phyloP scores from a whole-genome alignment of 2,113 vertebrate genomes.

The Zosterops hypoxanthus region DNA sequence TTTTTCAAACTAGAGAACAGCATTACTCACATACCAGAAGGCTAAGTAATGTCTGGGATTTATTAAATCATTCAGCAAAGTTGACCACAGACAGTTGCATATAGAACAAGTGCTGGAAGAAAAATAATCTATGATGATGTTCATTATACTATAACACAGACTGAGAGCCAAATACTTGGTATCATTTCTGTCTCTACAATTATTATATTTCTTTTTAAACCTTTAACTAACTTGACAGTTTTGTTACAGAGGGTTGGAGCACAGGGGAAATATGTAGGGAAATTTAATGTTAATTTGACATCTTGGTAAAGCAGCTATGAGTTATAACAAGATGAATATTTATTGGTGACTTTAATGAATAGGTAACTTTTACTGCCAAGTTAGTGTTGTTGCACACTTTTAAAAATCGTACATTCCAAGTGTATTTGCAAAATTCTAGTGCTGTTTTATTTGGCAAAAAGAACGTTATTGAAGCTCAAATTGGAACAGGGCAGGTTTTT shows the following conservation, averaged over 20 bases:
- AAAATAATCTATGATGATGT: constrained; percentile 8
- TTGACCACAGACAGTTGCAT: constrained; percentile 50
- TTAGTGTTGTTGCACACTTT: neutral
- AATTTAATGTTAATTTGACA: neutral
- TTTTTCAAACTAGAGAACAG: constrained; percentile 52
- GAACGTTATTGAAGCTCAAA: neutral
- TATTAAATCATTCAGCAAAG: constrained; percentile 54
- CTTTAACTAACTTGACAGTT: neutral
- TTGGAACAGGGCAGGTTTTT: neutral
- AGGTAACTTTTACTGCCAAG: neutral
- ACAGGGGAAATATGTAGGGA: neutral
- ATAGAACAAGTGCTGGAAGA: constrained; percentile 36
- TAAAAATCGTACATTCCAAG: neutral
- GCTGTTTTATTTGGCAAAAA: neutral
- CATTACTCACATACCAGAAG: constrained; percentile 68
- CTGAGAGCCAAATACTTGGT: neutral
- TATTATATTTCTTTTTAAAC: neutral
- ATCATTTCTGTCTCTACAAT: neutral
- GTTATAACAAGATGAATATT: neutral
- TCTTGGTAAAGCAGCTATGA: neutral
- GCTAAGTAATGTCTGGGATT: constrained; percentile 70
- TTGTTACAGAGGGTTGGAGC: neutral
- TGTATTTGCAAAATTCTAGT: neutral
- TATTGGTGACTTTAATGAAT: neutral
- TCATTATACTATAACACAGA: neutral